Evolutionary conservation across 2,888 invertebrate genomes (phyloP).

Genomic region (Nymphalis urticae): DNA sequence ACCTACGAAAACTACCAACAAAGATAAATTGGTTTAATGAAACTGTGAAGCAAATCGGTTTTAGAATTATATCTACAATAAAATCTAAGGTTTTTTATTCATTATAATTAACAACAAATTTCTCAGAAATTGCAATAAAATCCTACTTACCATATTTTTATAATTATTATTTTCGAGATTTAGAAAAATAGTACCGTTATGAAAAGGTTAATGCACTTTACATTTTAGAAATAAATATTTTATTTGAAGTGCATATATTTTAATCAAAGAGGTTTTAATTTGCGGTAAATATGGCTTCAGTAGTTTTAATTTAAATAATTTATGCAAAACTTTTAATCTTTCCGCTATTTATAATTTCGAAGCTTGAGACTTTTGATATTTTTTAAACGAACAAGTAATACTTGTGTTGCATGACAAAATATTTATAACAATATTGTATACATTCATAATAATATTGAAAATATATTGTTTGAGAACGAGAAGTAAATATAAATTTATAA

Average conservation of each 20-base stretch:
- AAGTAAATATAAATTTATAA: too few relatives aligned
- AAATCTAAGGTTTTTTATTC: slow-evolving; percentile 2
- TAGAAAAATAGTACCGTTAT: slow-evolving; percentile 4
- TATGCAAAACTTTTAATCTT: too few relatives aligned
- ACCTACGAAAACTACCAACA: background rate
- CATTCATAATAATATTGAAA: too few relatives aligned
- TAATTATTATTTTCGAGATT: background rate
- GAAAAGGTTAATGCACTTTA: slow-evolving; percentile 1
- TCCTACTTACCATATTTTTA: slow-evolving; percentile 6
- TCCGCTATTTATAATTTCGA: too few relatives aligned
- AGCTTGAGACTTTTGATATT: too few relatives aligned
- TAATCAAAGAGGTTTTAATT: too few relatives aligned
- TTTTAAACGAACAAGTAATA: too few relatives aligned
- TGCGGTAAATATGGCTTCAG: too few relatives aligned
- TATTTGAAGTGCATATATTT: background rate
- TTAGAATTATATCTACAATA: slow-evolving; percentile 1
- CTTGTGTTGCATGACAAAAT: too few relatives aligned
- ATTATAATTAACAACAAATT: slow-evolving; percentile 1
- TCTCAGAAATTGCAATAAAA: slow-evolving; percentile 6
- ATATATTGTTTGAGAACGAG: too few relatives aligned
- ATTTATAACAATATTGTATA: too few relatives aligned
- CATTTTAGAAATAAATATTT: background rate
- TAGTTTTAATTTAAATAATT: too few relatives aligned
- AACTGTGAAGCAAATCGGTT: slow-evolving; percentile 2
- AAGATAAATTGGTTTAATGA: slow-evolving; percentile 8